phyloP scores from a whole-genome alignment of 2,888 invertebrate species.

The Acanthopleura granulata region DNA sequence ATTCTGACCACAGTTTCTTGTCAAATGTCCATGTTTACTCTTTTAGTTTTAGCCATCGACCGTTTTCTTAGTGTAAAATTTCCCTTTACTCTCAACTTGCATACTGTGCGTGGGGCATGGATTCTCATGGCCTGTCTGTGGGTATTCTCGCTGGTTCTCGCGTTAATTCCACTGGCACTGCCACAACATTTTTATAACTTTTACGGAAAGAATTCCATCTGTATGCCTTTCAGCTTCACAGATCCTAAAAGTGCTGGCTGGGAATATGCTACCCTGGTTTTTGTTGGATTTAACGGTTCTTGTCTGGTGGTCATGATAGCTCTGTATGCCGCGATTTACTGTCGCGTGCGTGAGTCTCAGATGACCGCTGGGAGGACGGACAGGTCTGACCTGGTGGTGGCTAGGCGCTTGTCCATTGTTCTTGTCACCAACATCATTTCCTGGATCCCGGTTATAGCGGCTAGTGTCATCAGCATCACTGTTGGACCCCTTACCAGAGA shows the following conservation, averaged over 20 bases:
- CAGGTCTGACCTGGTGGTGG: neutral
- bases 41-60: conserved; percentile 42
- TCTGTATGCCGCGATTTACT: conserved; percentile 3
- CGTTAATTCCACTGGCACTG: neutral
- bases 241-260: neutral
- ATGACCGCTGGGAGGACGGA: neutral
- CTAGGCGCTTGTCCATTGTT: conserved; percentile 8
- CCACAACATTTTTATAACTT: neutral
- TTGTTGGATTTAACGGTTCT: neutral
- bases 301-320: neutral
- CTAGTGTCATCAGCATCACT: conserved; percentile 3
- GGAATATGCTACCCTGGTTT: conserved; percentile 1
- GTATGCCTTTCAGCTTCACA: conserved; percentile 11
- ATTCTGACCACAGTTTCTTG: conserved; percentile 60
- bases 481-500: neutral
- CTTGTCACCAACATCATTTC: conserved; percentile 16
- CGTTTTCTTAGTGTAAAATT: conserved; percentile 43
- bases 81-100: conserved; percentile 26
- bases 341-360: neutral
- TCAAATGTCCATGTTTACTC: conserved; percentile 42
- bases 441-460: conserved; percentile 4
- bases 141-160: neutral
- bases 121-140: neutral
- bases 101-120: neutral
- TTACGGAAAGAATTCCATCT: conserved; percentile 14